Base-by-base conservation (phyloP, 1,140 invertebrate genomes). In the Chymomyza costata region DNA sequence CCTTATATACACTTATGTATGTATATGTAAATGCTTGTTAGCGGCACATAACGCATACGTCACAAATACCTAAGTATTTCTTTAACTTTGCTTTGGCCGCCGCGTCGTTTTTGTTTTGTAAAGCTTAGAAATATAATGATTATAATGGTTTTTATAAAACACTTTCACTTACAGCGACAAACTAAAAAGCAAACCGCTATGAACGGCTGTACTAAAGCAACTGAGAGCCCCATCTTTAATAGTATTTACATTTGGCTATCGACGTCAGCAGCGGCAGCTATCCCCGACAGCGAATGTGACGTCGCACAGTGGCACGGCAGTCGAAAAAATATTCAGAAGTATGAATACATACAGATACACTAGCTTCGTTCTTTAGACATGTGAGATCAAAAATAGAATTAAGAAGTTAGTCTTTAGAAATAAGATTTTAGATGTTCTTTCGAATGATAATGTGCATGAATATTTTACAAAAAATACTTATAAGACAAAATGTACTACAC, bases 121-220 rank as follows among this genome's bases (percentile, higher is more conserved):
- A n/a, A n/a, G n/a, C n/a, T n/a, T 28, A 34, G 13, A n/a, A 39
- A 6, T 28, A n/a, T 39, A 37, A 14, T 19, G n/a, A n/a, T n/a
- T n/a, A n/a, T n/a, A n/a, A n/a, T n/a, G n/a, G n/a, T n/a, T 13
- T 18, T 25, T 17, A 32, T 14, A 55, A 39, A 41, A 19, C 10
- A 78, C 63, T 78, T 71, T 71, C 73, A 78, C 71, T 78, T 78
- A 78, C 71, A 80, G 39, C 49, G n/a, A 6, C 14, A n/a, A n/a
- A 25, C 19, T 47, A 19, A 11, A 48, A 16, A 49, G 49, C 45
- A 54, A 52, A 64, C 71, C 71, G 63, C 58, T 45, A 47, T 66
- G 67, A 55, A 67, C 49, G 73, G 58, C 51, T 64, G 73, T 48
- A 54, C 66, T 48, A 30, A 63, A 78, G 63, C 71, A 67, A 78